Percentiles rank a stretch among this genome's conserved stretches.
These are phyloP conservation scores for Calameuta idolon DNA, from an alignment of 2,888 invertebrate genomes.

Conservation along the genomic window DNA sequence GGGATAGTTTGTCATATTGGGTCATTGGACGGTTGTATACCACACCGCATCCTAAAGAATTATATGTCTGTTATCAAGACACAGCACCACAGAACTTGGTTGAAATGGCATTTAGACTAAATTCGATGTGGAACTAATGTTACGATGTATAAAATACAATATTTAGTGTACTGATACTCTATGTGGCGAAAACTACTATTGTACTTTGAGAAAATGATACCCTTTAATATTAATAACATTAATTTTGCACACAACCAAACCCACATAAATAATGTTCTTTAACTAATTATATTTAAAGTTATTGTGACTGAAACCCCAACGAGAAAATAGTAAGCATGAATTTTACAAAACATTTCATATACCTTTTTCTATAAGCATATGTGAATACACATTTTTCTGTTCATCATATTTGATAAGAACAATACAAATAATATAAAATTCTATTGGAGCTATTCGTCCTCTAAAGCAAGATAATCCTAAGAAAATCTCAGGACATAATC, in stretches of 20 bases:
- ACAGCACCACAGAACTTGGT: constrained; percentile 88
- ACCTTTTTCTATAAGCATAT: background rate
- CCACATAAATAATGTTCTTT: background rate
- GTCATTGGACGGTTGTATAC: constrained; percentile 84
- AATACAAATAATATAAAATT: background rate
- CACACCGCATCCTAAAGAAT: constrained; percentile 80
- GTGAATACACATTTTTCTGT: background rate
- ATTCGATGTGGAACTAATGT: constrained; percentile 67
- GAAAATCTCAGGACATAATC: background rate
- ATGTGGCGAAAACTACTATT: background rate
- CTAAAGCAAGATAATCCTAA: background rate
- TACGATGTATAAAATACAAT: background rate
- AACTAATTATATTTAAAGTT: background rate
- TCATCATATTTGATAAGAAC: background rate
- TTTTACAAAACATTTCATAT: background rate
- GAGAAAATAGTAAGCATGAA: background rate
- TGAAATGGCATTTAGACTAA: constrained; percentile 86
- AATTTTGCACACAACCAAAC: constrained; percentile 8
- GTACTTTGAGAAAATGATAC: background rate
- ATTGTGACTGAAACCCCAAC: background rate
- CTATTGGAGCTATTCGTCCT: background rate
- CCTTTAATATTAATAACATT: background rate
- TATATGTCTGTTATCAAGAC: constrained; percentile 90
- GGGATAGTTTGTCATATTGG: constrained; percentile 78
- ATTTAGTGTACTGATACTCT: background rate